Evolutionary conservation across 1,140 invertebrate genomes (phyloP).

Genomic region (Tribolium castaneum): DNA sequence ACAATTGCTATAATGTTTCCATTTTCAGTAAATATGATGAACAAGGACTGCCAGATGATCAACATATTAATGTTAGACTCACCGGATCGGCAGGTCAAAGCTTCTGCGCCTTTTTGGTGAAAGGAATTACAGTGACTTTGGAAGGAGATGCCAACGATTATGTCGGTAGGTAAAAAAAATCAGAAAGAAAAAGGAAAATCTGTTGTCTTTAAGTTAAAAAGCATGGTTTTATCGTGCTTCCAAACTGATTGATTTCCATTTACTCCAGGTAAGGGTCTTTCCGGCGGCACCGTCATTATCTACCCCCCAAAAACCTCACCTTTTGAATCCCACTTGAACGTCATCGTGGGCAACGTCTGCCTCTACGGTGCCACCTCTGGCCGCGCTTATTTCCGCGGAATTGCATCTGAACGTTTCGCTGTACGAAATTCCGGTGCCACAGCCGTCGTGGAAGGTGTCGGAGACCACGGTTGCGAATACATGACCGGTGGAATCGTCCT

Average conservation of each 20-base stretch:
- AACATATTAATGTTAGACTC: constrained; percentile 87
- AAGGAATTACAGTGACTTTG: constrained; percentile 89
- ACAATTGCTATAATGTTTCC: constrained; percentile 8
- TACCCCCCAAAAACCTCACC: constrained; percentile 89
- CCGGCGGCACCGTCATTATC: constrained; percentile 95
- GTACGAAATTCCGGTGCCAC: constrained; percentile 96
- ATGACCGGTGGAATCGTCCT: constrained; percentile 97
- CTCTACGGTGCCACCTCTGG: constrained; percentile 97
- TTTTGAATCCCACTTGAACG: constrained; percentile 91
- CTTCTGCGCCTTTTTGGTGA: constrained; percentile 97
- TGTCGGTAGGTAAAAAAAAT: constrained; percentile 79
- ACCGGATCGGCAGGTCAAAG: constrained; percentile 98
- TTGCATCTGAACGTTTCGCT: constrained; percentile 97
- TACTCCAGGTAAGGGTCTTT: constrained; percentile 82
- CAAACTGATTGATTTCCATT: constrained; percentile 33
- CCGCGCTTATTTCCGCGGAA: constrained; percentile 94
- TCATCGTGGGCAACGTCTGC: constrained; percentile 98
- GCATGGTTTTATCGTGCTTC: background rate
- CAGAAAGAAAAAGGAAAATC: too few relatives aligned
- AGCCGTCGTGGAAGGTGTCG: constrained; percentile 93
- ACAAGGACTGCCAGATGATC: constrained; percentile 82
- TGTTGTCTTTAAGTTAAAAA: too few relatives aligned
- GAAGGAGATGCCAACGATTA: constrained; percentile 99
- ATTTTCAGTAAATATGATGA: constrained; percentile 86
- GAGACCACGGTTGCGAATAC: constrained; percentile 99